These are phyloP conservation scores for Theocolax elegans DNA, from an alignment of 1,140 invertebrate species.

Conservation along the genomic window DNA sequence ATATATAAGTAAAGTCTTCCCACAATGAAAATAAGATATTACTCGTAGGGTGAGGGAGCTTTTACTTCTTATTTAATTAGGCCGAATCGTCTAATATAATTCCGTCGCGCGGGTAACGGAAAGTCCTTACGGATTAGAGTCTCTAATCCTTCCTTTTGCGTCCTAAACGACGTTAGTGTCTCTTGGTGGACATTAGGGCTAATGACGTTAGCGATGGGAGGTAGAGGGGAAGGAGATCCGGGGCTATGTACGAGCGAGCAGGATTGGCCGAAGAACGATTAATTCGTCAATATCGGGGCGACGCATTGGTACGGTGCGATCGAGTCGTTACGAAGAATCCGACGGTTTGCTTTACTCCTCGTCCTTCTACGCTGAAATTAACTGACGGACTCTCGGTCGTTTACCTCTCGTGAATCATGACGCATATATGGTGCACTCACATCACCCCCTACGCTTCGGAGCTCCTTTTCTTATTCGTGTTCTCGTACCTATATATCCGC, in stretches of 20 bases:
- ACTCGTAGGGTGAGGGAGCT: background rate
- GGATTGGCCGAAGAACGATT: conserved; percentile 15
- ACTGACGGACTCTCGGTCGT: background rate
- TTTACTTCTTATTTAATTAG: conserved; percentile 39
- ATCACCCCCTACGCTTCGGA: no score
- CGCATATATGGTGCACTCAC: background rate
- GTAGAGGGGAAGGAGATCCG: background rate
- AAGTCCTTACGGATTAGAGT: conserved; percentile 29
- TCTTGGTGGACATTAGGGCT: conserved; percentile 32
- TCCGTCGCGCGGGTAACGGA: background rate
- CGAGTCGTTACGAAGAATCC: conserved; percentile 9
- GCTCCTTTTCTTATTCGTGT: no score
- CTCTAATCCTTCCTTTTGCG: conserved; percentile 13
- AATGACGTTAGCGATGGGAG: conserved; percentile 17
- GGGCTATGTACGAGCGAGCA: background rate
- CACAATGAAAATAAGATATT: background rate
- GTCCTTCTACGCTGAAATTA: background rate
- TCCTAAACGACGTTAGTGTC: conserved; percentile 31
- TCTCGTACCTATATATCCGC: background rate
- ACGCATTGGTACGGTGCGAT: background rate
- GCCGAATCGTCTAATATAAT: conserved; percentile 34
- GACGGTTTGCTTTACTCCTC: background rate
- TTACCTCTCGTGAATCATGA: background rate
- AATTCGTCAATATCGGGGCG: conserved; percentile 14
- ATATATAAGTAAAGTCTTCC: background rate